Evolutionary conservation across 2,113 vertebrate species (phyloP).

Genomic region (Hymenochirus boettgeri): DNA sequence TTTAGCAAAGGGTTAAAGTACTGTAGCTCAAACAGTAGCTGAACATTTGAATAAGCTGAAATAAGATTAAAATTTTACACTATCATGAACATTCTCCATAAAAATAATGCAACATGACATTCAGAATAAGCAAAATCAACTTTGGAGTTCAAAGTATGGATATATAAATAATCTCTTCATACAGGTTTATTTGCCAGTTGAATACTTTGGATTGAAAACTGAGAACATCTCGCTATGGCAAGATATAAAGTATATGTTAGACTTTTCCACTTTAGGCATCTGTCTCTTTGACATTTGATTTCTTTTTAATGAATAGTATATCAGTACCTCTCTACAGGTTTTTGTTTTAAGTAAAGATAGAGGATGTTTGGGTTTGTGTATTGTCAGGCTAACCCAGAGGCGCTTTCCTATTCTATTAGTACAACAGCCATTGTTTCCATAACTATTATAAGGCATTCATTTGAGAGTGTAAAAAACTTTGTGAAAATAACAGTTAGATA

Average conservation of each 20-base stretch:
- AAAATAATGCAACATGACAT: not conserved
- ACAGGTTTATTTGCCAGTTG: slow-evolving; percentile 4
- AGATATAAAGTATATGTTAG: not conserved
- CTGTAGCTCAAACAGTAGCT: too few relatives aligned
- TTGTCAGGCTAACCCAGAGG: too few relatives aligned
- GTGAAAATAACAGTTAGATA: too few relatives aligned
- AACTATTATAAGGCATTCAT: too few relatives aligned
- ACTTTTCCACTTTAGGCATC: not conserved
- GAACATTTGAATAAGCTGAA: too few relatives aligned
- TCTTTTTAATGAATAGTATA: slow-evolving; percentile 4
- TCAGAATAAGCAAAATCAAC: not conserved
- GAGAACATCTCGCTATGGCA: slow-evolving; percentile 12
- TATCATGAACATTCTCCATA: too few relatives aligned
- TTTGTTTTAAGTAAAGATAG: not conserved
- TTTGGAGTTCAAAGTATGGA: not conserved
- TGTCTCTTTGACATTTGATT: slow-evolving; percentile 6
- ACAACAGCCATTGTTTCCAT: too few relatives aligned
- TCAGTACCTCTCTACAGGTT: not conserved
- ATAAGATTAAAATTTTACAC: too few relatives aligned
- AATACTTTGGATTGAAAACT: slow-evolving; percentile 2
- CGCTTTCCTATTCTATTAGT: too few relatives aligned
- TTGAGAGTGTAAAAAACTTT: too few relatives aligned
- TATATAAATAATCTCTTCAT: not conserved
- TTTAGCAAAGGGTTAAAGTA: too few relatives aligned
- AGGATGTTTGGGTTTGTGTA: too few relatives aligned